Conservation (phyloP, 2,888 invertebrate species). For the Pyrrhosoma nymphula region DNA sequence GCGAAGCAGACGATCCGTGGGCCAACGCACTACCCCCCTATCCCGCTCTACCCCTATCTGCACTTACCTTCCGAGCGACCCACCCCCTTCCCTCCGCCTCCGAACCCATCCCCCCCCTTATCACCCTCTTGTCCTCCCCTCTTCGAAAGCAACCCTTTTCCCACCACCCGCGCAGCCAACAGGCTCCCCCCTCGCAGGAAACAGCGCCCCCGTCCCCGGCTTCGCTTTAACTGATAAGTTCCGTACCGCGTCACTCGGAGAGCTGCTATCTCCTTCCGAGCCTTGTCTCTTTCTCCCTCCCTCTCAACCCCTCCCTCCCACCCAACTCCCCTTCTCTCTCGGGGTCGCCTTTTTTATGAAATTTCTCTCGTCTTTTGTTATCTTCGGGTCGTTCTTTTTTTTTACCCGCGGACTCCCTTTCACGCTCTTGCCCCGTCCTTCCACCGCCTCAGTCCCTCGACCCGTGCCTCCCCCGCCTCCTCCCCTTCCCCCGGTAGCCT, state of each 20-base stretch:
- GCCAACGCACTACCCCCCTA: not conserved
- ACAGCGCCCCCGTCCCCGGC: not conserved
- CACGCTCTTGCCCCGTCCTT: too few relatives aligned
- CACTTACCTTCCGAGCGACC: not conserved
- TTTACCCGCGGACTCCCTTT: not conserved
- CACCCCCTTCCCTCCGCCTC: not conserved
- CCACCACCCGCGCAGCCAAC: not conserved
- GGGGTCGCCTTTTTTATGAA: slow-evolving; percentile 42
- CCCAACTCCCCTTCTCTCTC: not conserved
- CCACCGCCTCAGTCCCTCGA: not conserved
- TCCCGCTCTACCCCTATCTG: not conserved
- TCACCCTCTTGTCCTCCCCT: slow-evolving; percentile 19
- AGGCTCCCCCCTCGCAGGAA: not conserved
- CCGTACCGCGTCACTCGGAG: slow-evolving; percentile 35
- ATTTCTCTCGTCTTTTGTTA: slow-evolving; percentile 52
- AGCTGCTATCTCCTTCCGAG: slow-evolving; percentile 59
- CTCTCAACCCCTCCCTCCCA: too few relatives aligned
- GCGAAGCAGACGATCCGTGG: not conserved
- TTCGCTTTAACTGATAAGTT: slow-evolving; percentile 58
- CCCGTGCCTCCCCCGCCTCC: not conserved
- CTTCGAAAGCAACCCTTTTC: not conserved
- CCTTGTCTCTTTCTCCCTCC: not conserved
- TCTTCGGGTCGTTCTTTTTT: slow-evolving; percentile 33
- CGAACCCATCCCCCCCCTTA: not conserved
- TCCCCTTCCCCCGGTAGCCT: not conserved